These are phyloP conservation scores for Tricholaema leucomelas DNA, from an alignment of 2,113 vertebrate species.

Conservation along the genomic window DNA sequence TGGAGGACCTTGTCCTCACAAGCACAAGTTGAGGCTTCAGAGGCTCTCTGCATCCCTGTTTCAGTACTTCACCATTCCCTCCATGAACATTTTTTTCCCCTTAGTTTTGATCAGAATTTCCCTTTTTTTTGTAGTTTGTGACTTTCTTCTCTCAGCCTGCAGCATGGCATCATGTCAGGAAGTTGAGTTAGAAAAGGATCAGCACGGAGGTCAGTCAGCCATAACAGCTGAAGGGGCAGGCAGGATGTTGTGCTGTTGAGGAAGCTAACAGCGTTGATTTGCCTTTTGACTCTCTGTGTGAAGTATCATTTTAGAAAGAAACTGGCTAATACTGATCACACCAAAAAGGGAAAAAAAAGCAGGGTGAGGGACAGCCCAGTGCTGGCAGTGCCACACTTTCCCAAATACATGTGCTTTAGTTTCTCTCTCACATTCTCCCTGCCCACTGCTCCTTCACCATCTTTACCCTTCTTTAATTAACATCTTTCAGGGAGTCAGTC, in stretches of 20 bases:
- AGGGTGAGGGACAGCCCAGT: neutral
- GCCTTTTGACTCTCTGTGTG: neutral
- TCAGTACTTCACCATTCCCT: neutral
- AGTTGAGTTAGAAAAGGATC: neutral
- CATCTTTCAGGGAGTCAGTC: neutral
- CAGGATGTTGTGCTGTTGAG: neutral
- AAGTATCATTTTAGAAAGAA: neutral
- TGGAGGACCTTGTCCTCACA: neutral
- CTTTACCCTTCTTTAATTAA: neutral
- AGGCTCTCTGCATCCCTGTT: neutral
- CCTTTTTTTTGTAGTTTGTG: neutral
- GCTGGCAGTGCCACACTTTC: neutral
- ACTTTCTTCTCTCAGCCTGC: neutral
- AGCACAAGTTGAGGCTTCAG: neutral
- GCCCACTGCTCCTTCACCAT: neutral
- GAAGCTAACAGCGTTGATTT: neutral
- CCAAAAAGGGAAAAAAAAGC: neutral
- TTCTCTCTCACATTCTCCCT: neutral
- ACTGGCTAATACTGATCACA: neutral
- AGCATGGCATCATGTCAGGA: neutral
- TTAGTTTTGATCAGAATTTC: neutral
- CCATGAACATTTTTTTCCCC: too few relatives aligned
- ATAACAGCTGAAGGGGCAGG: neutral
- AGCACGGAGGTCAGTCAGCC: neutral
- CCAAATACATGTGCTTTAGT: neutral